A percentile compares a stretch with the other conserved stretches of the same genome.
Evolutionary conservation across 2,797 vertebrate genomes (phyloP).

Genomic region (Poliocrania exsul): DNA sequence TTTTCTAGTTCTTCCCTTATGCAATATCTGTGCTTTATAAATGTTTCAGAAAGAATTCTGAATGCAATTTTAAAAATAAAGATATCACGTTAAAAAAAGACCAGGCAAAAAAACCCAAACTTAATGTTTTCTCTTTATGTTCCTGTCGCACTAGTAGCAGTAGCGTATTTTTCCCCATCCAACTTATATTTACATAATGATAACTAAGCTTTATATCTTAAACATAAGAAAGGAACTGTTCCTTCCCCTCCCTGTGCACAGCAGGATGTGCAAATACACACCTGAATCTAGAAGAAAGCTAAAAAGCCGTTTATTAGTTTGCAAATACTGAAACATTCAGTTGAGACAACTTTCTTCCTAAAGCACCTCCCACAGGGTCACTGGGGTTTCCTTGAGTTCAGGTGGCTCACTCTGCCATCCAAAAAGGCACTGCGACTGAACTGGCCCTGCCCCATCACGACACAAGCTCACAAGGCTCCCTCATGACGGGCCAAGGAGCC

Average conservation of each 20-base stretch:
- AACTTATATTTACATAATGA: background rate
- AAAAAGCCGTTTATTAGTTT: background rate
- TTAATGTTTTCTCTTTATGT: background rate
- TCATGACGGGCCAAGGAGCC: background rate
- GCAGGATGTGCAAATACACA: background rate
- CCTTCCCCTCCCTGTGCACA: background rate
- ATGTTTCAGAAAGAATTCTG: slow-evolving; percentile 38
- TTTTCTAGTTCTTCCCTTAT: background rate
- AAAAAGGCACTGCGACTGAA: fast-evolving
- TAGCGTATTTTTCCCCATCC: background rate
- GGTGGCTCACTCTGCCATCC: too few relatives aligned
- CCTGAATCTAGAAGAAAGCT: background rate
- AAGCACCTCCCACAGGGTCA: background rate
- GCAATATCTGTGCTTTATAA: slow-evolving; percentile 19
- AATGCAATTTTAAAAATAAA: slow-evolving; percentile 19
- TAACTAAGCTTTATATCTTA: background rate
- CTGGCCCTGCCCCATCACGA: background rate
- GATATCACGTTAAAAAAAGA: background rate
- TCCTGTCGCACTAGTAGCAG: slow-evolving; percentile 1
- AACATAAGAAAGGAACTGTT: background rate
- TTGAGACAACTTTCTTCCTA: background rate
- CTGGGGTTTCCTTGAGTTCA: background rate
- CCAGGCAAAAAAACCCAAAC: background rate
- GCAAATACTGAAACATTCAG: background rate
- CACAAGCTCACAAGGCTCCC: background rate